A percentile compares a stretch with the other conserved stretches of the same genome.
Evolutionary conservation across 2,888 invertebrate species (phyloP).

Genomic region (Cacoxenus indagator): DNA sequence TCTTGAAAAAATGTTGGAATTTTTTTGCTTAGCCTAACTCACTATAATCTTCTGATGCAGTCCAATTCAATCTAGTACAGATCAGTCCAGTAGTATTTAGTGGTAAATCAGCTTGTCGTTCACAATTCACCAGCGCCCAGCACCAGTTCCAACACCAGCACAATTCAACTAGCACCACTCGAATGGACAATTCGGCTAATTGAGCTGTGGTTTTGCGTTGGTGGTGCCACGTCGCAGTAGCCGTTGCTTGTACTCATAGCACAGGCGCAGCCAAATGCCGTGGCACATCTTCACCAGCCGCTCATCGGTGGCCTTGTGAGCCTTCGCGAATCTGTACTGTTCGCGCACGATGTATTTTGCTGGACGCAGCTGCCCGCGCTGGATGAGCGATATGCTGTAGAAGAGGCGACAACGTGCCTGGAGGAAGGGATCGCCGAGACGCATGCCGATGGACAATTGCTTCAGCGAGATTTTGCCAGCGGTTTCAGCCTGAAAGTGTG

Average conservation of each 20-base stretch:
- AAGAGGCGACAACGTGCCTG: constrained; percentile 89
- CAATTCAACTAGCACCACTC: too few relatives aligned
- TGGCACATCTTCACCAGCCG: constrained; percentile 85
- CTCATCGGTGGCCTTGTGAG: constrained; percentile 72
- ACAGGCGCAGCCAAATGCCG: constrained; percentile 88
- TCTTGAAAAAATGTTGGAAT: constrained; percentile 27
- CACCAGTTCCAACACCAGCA: too few relatives aligned
- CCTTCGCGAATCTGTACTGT: constrained; percentile 72
- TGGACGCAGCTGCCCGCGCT: constrained; percentile 78
- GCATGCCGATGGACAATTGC: constrained; percentile 85
- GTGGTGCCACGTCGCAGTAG: background rate
- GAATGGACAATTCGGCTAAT: background rate
- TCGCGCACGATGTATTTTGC: constrained; percentile 76
- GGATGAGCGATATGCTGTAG: constrained; percentile 88
- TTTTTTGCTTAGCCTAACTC: too few relatives aligned
- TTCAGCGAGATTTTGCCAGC: constrained; percentile 90
- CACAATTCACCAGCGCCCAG: too few relatives aligned
- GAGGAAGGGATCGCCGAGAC: constrained; percentile 85
- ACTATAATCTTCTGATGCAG: too few relatives aligned
- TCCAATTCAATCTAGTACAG: too few relatives aligned
- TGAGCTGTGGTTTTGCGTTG: constrained; percentile 12
- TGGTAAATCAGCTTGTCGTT: too few relatives aligned
- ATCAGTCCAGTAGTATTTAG: too few relatives aligned
- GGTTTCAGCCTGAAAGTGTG: constrained; percentile 79
- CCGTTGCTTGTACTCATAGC: constrained; percentile 67